Percentiles rank a stretch among this genome's conserved stretches.
phyloP scores from a whole-genome alignment of 2,797 vertebrate genomes.

The Huso huso region DNA sequence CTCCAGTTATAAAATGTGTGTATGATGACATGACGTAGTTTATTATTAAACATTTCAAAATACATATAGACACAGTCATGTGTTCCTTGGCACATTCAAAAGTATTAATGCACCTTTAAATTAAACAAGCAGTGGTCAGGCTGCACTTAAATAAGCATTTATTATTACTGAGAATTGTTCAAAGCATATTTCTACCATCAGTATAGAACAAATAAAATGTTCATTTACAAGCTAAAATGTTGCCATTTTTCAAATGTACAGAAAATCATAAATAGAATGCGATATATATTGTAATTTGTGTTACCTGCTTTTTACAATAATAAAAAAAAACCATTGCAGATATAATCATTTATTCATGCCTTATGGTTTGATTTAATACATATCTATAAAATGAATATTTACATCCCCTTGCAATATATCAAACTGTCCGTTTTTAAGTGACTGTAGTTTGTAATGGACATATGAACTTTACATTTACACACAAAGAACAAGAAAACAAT shows the following conservation, averaged over 20 bases:
- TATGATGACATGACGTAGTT: too few species aligned
- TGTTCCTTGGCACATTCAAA: too few species aligned
- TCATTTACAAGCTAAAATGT: constrained; percentile 21
- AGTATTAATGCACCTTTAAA: too few species aligned
- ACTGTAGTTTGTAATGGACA: not conserved
- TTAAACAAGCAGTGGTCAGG: too few species aligned
- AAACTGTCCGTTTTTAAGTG: not conserved
- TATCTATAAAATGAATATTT: constrained; percentile 1
- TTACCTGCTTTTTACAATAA: not conserved
- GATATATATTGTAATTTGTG: constrained; percentile 20
- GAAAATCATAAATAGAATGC: constrained; percentile 27
- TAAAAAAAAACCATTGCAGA: not conserved
- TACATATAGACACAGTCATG: too few species aligned
- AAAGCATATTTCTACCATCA: too few species aligned
- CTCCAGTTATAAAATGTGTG: too few species aligned
- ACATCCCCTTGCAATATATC: not conserved
- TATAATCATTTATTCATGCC: not conserved
- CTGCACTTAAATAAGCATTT: too few species aligned
- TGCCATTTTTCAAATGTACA: constrained; percentile 22
- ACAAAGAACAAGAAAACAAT: not conserved
- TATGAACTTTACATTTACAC: not conserved
- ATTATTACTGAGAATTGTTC: too few species aligned
- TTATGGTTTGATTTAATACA: constrained; percentile 3
- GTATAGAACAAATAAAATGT: constrained; percentile 10
- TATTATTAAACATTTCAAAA: too few species aligned